Conservation (phyloP, 1,140 invertebrate genomes). For the Whitmania pigra region DNA sequence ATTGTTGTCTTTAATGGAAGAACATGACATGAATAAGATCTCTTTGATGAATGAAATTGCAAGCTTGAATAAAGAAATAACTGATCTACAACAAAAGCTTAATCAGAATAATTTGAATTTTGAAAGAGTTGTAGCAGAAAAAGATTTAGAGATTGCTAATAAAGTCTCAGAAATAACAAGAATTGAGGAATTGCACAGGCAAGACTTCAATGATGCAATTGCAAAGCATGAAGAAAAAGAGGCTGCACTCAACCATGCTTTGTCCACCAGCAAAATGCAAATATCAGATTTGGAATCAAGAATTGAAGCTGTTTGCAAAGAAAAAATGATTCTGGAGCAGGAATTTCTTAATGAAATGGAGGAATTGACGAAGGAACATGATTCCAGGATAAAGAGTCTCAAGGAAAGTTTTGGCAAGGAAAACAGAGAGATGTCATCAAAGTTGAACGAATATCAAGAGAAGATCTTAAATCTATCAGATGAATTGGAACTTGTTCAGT, state of each 20-base stretch:
- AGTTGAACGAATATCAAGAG: background rate
- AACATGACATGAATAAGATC: background rate
- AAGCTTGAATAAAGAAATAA: background rate
- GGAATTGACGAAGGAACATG: background rate
- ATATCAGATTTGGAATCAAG: background rate
- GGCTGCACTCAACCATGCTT: background rate
- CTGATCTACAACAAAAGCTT: background rate
- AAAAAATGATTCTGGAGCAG: constrained; percentile 14
- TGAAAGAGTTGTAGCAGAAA: constrained; percentile 1
- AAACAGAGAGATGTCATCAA: background rate
- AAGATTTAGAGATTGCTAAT: background rate
- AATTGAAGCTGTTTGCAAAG: background rate
- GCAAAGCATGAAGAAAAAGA: background rate
- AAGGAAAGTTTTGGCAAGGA: constrained; percentile 12
- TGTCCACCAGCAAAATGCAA: constrained; percentile 11
- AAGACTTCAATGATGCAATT: background rate
- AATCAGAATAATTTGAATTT: background rate
- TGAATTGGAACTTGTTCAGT: constrained; percentile 3
- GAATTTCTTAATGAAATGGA: constrained; percentile 16
- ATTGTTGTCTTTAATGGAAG: background rate
- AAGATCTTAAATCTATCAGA: background rate
- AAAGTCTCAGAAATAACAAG: background rate
- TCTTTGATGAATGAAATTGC: background rate
- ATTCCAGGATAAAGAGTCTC: constrained; percentile 4
- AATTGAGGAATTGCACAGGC: background rate